Evolutionary conservation across 1,140 invertebrate genomes (phyloP).

Genomic region (Rhagoletis pomonella): DNA sequence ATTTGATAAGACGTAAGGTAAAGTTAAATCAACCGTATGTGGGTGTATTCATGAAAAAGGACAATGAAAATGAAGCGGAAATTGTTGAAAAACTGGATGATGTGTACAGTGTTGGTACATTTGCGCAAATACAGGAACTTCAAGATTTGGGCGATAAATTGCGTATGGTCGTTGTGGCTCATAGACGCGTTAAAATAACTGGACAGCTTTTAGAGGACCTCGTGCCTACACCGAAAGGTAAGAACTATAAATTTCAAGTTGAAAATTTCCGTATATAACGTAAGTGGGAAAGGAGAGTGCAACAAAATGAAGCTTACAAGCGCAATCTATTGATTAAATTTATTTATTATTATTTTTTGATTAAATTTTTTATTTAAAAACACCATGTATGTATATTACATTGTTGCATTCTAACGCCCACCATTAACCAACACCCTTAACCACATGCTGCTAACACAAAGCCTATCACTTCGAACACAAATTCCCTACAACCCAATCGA

Average conservation of each 20-base stretch:
- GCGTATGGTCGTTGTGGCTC: slow-evolving; percentile 94
- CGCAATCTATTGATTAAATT: too few relatives aligned
- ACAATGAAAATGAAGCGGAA: slow-evolving; percentile 92
- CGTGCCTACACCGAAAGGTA: slow-evolving; percentile 70
- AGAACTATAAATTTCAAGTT: not conserved
- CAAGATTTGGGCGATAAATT: slow-evolving; percentile 95
- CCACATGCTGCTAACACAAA: too few relatives aligned
- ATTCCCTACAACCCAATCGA: not conserved
- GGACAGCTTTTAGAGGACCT: slow-evolving; percentile 85
- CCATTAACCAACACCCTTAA: not conserved
- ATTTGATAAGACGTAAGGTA: slow-evolving; percentile 94
- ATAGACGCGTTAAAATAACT: slow-evolving; percentile 89
- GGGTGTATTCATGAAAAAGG: slow-evolving; percentile 97
- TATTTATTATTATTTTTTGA: too few relatives aligned
- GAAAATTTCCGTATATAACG: not conserved
- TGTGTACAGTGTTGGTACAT: slow-evolving; percentile 94
- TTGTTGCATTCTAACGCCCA: not conserved
- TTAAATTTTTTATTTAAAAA: too few relatives aligned
- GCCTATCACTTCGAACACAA: too few relatives aligned
- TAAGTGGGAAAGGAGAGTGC: not conserved
- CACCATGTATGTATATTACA: too few relatives aligned
- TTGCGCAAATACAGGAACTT: slow-evolving; percentile 98
- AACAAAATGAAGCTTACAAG: not conserved
- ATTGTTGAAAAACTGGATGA: slow-evolving; percentile 90
- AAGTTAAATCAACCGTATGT: slow-evolving; percentile 97